Conservation (phyloP, 2,888 invertebrate species). For the Allacma fusca region DNA sequence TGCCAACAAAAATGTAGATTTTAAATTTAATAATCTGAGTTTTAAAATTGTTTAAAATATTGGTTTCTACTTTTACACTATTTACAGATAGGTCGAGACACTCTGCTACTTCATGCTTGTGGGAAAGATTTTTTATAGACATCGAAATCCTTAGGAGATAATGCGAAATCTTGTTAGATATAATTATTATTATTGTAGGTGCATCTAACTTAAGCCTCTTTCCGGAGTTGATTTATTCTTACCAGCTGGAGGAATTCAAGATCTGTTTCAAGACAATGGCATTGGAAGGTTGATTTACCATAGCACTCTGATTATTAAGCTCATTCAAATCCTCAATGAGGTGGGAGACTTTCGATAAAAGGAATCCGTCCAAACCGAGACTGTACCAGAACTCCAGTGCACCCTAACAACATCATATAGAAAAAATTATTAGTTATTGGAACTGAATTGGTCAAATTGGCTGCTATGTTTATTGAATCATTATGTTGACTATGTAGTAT, state of each 20-base stretch:
- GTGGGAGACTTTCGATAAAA: conserved; percentile 75
- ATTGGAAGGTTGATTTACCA: conserved; percentile 54
- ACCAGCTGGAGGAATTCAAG: conserved; percentile 12
- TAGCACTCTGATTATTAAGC: conserved; percentile 42
- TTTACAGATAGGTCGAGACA: too few relatives aligned
- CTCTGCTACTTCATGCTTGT: too few relatives aligned
- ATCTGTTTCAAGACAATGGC: conserved; percentile 43
- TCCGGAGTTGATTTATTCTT: not conserved
- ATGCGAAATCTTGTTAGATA: too few relatives aligned
- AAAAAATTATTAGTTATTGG: not conserved
- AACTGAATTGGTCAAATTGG: too few relatives aligned
- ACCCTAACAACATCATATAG: conserved; percentile 59
- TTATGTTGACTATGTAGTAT: not conserved
- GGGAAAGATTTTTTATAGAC: too few relatives aligned
- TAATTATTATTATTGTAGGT: too few relatives aligned
- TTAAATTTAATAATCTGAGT: too few relatives aligned
- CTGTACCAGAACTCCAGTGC: conserved; percentile 76
- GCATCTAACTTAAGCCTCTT: not conserved
- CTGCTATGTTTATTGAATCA: too few relatives aligned
- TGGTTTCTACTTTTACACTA: too few relatives aligned
- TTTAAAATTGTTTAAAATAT: too few relatives aligned
- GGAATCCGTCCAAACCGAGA: conserved; percentile 82
- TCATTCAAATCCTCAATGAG: conserved; percentile 63
- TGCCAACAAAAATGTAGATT: too few relatives aligned
- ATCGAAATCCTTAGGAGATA: too few relatives aligned